Conservation (phyloP, 2,888 invertebrate genomes). For the Spilarctia lutea region DNA sequence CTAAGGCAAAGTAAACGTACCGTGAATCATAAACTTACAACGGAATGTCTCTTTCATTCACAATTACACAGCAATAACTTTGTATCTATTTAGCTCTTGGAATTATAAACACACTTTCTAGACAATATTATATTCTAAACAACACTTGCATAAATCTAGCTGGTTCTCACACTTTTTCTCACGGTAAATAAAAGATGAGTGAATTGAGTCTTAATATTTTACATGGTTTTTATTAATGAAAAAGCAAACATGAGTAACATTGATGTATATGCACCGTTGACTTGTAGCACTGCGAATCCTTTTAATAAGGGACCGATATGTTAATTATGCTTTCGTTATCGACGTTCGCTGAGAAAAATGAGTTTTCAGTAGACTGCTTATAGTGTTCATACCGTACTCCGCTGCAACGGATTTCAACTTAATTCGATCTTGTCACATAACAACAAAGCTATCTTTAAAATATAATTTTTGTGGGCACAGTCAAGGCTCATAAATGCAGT, state of each 20-base stretch:
- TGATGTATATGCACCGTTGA: background rate
- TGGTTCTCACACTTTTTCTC: slow-evolving; percentile 25
- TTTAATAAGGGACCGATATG: background rate
- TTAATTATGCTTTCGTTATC: background rate
- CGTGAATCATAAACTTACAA: slow-evolving; percentile 37
- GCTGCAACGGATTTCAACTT: background rate
- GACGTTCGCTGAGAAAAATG: background rate
- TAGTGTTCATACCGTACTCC: background rate
- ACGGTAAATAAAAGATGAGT: slow-evolving; percentile 14
- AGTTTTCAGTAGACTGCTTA: background rate
- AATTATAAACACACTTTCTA: slow-evolving; percentile 52
- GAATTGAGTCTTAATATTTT: slow-evolving; percentile 17
- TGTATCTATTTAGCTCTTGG: slow-evolving; percentile 30
- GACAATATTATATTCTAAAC: slow-evolving; percentile 40
- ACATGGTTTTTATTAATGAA: slow-evolving; percentile 10
- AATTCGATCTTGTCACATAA: background rate
- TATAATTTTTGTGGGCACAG: background rate
- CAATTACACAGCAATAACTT: slow-evolving; percentile 43
- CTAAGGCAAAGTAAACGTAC: slow-evolving; percentile 40
- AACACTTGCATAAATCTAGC: slow-evolving; percentile 37
- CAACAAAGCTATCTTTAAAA: background rate
- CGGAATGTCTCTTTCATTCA: slow-evolving; percentile 53
- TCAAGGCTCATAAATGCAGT: background rate
- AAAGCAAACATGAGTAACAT: slow-evolving; percentile 4
- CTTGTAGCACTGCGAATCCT: background rate